Conservation (phyloP, 1,140 invertebrate genomes). For the Ostrea denselamellosa region DNA sequence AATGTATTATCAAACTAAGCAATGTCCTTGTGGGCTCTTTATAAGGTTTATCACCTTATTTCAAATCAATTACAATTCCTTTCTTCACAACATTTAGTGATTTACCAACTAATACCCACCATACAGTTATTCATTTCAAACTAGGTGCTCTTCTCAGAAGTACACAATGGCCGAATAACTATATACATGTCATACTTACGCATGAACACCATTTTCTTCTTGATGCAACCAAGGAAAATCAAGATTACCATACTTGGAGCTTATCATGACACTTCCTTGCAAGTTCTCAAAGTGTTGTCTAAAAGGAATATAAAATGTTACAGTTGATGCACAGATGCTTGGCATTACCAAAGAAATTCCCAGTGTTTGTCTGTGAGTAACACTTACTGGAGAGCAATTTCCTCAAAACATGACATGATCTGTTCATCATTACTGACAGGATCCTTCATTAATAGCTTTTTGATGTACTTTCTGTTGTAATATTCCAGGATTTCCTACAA, state of each 20-base stretch:
- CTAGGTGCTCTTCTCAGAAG: no score
- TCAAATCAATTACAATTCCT: no score
- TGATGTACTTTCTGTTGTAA: slow-evolving; percentile 80
- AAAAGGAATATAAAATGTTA: neutral
- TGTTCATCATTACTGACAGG: slow-evolving; percentile 69
- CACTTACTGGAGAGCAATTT: slow-evolving; percentile 73
- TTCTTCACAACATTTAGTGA: no score
- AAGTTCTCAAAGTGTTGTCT: slow-evolving; percentile 67
- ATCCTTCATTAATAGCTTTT: slow-evolving; percentile 77
- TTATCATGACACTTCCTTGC: slow-evolving; percentile 63
- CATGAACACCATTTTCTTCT: neutral
- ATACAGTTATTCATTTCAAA: no score
- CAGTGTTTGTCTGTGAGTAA: neutral
- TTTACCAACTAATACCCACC: no score
- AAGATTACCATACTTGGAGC: slow-evolving; percentile 60
- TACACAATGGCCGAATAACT: no score
- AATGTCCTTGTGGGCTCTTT: no score
- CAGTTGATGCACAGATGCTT: neutral
- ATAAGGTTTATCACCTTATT: no score
- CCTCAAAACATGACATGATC: slow-evolving; percentile 69
- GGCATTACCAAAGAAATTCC: neutral
- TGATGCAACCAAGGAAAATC: slow-evolving; percentile 45
- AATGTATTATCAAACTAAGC: no score
- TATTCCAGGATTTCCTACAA: slow-evolving; percentile 78
- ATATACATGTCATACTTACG: neutral